Evolutionary conservation across 2,888 invertebrate species (phyloP).

Genomic region (Subacronicta megacephala): DNA sequence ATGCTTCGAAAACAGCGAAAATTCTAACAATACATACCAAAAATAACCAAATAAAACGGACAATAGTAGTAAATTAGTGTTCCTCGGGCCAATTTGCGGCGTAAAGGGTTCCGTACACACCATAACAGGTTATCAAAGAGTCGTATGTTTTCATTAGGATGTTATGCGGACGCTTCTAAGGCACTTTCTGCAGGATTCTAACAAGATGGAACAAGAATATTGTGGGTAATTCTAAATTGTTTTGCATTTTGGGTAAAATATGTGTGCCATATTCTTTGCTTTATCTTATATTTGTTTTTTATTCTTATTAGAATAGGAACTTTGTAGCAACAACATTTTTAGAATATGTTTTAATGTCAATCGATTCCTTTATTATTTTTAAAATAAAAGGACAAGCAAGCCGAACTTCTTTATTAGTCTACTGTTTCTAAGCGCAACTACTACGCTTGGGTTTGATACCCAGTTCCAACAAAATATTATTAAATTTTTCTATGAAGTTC

Average conservation of each 20-base stretch:
- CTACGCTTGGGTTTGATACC: too few species aligned
- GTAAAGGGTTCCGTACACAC: conserved; percentile 71
- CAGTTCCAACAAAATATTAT: too few species aligned
- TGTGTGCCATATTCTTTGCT: not conserved
- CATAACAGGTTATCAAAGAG: conserved; percentile 86
- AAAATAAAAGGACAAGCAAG: too few species aligned
- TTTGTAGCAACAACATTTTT: too few species aligned
- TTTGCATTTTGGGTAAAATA: conserved; percentile 36
- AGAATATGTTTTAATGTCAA: too few species aligned
- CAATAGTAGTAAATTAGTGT: conserved; percentile 75
- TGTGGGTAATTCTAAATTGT: conserved; percentile 45
- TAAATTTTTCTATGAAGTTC: too few species aligned
- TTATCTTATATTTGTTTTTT: not conserved
- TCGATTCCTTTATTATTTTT: too few species aligned
- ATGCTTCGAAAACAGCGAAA: conserved; percentile 18
- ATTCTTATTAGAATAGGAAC: not conserved
- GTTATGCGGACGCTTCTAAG: conserved; percentile 68
- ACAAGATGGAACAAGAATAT: conserved; percentile 46
- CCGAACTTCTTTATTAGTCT: too few species aligned
- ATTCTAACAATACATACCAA: conserved; percentile 41
- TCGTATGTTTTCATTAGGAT: conserved; percentile 86
- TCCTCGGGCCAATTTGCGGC: conserved; percentile 75
- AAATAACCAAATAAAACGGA: conserved; percentile 64
- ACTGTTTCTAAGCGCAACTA: too few species aligned
- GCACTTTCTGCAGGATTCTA: conserved; percentile 60